A percentile compares a stretch with the other conserved stretches of the same genome.
Evolutionary conservation across 2,888 invertebrate species (phyloP).

Genomic region (Mesochorus sp.): DNA sequence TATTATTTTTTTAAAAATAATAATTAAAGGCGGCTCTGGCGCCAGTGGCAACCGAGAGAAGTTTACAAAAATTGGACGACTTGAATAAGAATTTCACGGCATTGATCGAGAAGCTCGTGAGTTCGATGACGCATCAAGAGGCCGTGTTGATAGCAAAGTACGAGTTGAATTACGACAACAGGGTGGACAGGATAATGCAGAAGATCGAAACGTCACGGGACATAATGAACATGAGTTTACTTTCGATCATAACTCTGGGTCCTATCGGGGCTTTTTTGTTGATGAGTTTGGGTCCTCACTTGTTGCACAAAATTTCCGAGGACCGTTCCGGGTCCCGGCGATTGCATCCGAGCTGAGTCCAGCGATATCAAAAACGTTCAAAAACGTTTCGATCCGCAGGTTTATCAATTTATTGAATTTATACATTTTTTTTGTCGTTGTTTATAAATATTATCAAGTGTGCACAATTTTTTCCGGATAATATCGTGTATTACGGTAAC

Average conservation of each 20-base stretch:
- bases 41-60: slow-evolving; percentile 25
- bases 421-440: slow-evolving; percentile 57
- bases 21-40: slow-evolving; percentile 41
- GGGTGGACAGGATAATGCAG: slow-evolving; percentile 32
- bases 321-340: background rate
- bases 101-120: slow-evolving; percentile 14
- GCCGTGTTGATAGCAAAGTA: slow-evolving; percentile 31
- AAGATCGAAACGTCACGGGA: slow-evolving; percentile 43
- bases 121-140: slow-evolving; percentile 39
- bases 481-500: background rate
- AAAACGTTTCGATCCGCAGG: slow-evolving; percentile 28
- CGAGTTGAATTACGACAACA: slow-evolving; percentile 47
- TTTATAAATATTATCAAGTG: slow-evolving; percentile 54
- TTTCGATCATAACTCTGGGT: slow-evolving; percentile 46
- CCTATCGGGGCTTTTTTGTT: slow-evolving; percentile 46
- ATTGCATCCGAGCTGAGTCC: slow-evolving; percentile 11
- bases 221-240: slow-evolving; percentile 51
- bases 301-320: slow-evolving; percentile 24
- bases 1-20: too few relatives aligned
- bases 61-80: slow-evolving; percentile 44
- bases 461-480: slow-evolving; percentile 50
- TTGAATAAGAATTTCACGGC: slow-evolving; percentile 44
- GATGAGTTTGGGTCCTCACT: slow-evolving; percentile 51
- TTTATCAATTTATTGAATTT: slow-evolving; percentile 54
- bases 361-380: too few relatives aligned